Conservation (phyloP, 2,797 vertebrate genomes). For the Aplochiton taeniatus region DNA sequence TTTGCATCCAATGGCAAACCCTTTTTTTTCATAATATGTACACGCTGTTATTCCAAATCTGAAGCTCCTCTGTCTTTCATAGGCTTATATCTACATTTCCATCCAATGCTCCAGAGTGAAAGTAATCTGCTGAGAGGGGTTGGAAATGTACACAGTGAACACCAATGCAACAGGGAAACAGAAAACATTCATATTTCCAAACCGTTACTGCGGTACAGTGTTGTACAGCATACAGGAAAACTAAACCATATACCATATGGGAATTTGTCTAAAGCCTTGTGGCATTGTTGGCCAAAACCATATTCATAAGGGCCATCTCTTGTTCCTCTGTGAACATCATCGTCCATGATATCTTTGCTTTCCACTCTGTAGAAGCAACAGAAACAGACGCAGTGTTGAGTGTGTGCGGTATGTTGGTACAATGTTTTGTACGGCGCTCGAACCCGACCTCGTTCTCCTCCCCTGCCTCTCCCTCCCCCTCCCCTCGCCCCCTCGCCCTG, state of each 20-base stretch:
- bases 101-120: no score
- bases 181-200: no score
- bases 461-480: neutral
- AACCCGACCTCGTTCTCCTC: neutral
- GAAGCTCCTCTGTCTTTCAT: no score
- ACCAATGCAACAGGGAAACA: no score
- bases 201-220: no score
- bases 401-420: no score
- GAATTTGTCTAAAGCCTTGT: neutral
- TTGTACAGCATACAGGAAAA: constrained; percentile 2
- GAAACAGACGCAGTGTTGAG: neutral
- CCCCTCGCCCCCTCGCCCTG: constrained; percentile 1
- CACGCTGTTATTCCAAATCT: no score
- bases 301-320: neutral
- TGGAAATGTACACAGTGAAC: no score
- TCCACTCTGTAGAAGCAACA: neutral
- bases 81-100: neutral
- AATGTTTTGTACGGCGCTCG: no score
- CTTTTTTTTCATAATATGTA: no score
- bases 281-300: neutral
- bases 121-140: no score
- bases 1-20: no score
- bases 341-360: neutral
- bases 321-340: neutral
- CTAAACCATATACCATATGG: neutral